Base-by-base conservation (phyloP, 2,888 invertebrate species). In the Rotaria socialis region DNA sequence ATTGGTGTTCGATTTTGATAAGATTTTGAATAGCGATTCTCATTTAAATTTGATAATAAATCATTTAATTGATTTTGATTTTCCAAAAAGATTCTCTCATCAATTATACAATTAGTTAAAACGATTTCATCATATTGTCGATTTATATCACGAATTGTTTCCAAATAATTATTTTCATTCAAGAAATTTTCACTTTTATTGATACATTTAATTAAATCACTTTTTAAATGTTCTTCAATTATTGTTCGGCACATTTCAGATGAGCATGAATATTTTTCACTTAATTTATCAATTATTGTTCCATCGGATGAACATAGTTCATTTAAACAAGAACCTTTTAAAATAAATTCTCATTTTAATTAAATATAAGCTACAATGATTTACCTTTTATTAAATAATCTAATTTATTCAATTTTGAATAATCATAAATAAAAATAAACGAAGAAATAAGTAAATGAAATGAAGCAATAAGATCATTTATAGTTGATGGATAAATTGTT, bases 91-190 rank as follows among this genome's bases (percentile, higher is more conserved):
- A 80, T 80, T 47, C 75, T 43, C 47, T 80, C 75, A 24, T 80
- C 75, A 47, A 80, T 80, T 47, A 80, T 47, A 80, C 75, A 80
- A 47, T 47, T 43, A 11, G 75, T 80, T 80, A 80, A 80, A 24
- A 80, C 43, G 47, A 80, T 80, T 80, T 80, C 75, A 80, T 80
- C 43, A 47, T 80, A 80, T 47, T 43, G 60, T 10, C 27, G n/a
- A 60, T 27, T 60, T 3, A 27, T n/a, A 60, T 60, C n/a, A 27
- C 24, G 60, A 10, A 60, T n/a, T 27, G 60, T 27, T 60, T n/a
- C 27, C 14, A 27, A n/a, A 60, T n/a, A 27, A 27, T 60, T 27
- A 7, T 2, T 10, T 19, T 60, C 60, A 60, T 27, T 27, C n/a
- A 27, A 11, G 0, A 60, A 27, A 24, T 27, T 8, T 19, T 27